Evolutionary conservation across 92 coral and sea anemone species (phyloP).

Genomic region (Porites rus): DNA sequence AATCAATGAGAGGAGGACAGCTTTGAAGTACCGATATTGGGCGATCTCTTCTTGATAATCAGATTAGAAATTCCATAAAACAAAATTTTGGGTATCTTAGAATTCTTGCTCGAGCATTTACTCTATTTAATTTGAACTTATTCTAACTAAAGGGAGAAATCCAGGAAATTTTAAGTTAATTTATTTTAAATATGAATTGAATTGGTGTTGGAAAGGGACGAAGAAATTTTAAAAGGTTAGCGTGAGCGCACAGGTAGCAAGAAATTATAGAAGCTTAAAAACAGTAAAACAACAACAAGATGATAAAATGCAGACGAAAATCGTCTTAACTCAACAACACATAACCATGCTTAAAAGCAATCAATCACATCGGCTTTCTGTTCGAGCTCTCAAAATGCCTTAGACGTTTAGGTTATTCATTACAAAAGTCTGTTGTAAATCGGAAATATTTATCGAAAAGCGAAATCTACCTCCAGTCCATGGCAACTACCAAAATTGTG

Average conservation of each 20-base stretch:
- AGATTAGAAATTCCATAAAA: background rate
- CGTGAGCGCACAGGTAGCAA: background rate
- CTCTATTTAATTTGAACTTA: background rate
- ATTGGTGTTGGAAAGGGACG: background rate
- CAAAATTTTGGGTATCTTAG: background rate
- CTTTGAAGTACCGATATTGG: background rate
- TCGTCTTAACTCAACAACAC: background rate
- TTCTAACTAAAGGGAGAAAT: background rate
- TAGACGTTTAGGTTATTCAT: too few relatives aligned
- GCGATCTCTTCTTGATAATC: background rate
- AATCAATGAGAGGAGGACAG: background rate
- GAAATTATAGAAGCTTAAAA: background rate
- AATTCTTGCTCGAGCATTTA: background rate
- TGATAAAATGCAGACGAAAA: background rate
- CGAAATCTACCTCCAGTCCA: too few relatives aligned
- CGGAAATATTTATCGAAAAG: too few relatives aligned
- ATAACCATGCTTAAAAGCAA: constrained; percentile 8
- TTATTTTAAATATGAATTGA: background rate
- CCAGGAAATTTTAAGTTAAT: background rate
- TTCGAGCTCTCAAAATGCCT: too few relatives aligned
- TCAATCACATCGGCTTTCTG: background rate
- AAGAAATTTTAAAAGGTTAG: background rate
- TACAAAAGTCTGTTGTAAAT: too few relatives aligned
- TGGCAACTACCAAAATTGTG: too few relatives aligned
- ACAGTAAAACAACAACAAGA: background rate